Evolutionary conservation across 2,113 vertebrate genomes (phyloP).

Genomic region (Clupea harengus): DNA sequence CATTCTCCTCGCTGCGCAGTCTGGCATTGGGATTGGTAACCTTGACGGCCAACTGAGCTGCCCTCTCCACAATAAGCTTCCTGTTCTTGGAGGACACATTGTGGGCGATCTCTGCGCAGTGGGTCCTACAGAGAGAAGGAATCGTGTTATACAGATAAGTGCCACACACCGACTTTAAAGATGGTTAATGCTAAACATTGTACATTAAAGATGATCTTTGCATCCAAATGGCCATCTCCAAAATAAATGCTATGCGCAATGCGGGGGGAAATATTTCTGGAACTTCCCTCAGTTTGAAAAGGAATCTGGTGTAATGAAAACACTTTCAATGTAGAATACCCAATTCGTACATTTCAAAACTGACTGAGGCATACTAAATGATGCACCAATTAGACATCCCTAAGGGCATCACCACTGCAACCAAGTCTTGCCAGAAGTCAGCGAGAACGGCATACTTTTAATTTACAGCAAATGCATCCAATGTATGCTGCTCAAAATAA

Average conservation of each 20-base stretch:
- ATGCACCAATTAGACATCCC: not conserved
- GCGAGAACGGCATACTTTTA: not conserved
- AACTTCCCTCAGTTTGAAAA: too few species aligned
- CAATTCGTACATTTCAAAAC: not conserved
- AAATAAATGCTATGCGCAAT: too few species aligned
- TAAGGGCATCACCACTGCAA: too few species aligned
- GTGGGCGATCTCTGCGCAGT: slow-evolving; percentile 97
- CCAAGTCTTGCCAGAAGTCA: not conserved
- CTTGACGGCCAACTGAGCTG: slow-evolving; percentile 96
- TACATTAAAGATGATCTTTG: too few species aligned
- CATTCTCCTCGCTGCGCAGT: slow-evolving; percentile 97
- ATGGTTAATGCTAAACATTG: too few species aligned
- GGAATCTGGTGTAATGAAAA: too few species aligned
- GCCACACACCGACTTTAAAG: too few species aligned
- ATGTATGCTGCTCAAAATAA: not conserved
- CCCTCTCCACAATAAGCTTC: slow-evolving; percentile 93
- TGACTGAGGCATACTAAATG: not conserved
- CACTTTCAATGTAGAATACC: not conserved
- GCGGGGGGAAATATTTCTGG: too few species aligned
- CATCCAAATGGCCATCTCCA: not conserved
- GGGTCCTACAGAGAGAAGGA: slow-evolving; percentile 73
- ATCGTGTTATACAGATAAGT: not conserved
- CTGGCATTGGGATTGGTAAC: slow-evolving; percentile 97
- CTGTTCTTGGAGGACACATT: slow-evolving; percentile 98
- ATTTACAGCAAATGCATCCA: not conserved